Evolutionary conservation across 35 echinoderm and acorn worm genomes (phyloP), one percentile per base, ranked within the genome.

Genomic region (Apostichopus californicus): DNA sequence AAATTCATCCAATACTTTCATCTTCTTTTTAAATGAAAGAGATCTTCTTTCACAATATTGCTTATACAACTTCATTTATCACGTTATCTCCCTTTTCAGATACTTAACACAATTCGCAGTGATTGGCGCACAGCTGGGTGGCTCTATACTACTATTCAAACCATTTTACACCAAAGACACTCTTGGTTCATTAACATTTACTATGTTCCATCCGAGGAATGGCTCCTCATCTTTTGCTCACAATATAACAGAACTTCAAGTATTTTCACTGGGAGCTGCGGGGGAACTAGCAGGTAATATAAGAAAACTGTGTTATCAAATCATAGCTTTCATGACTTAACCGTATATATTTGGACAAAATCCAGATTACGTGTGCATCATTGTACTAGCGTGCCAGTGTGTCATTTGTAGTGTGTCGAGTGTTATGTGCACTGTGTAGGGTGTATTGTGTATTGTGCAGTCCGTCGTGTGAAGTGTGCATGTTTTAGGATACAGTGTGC

Each of bases 21-120:
- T 73, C 13, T 21, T 73, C 13, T 73, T 73, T 22, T 17, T 22
- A 5, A 75, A 75, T 75, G 71, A 75, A 22, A 24, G 8, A 22
- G 20, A 78, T 1, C 77, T 8, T 8, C 1, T 78, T 78, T 46
- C 1, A 78, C 17, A 24, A 22, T 22, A 22, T 1, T 78, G 20
- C 34, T 78, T 46, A 46, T 46, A 46, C 34, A 46, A 78, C 17
- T 22, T 78, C 1, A 78, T 24, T 22, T 61, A 8, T 12, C 17
- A 78, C 18, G 9, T 82, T 7, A 14, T 82, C 46, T 89, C 25
- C 72, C 18, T 7, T 85, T 21, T 6, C 86, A 89, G 86, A 23
- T 89, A 63, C 46, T 64, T 89, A 2, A 89, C 86, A 18, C 57
- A 89, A 64, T 89, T 89, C 54, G 86, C 86, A 15, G 61, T 89